Conservation (phyloP, 2,888 invertebrate species). For the Horisme vitalbata region DNA sequence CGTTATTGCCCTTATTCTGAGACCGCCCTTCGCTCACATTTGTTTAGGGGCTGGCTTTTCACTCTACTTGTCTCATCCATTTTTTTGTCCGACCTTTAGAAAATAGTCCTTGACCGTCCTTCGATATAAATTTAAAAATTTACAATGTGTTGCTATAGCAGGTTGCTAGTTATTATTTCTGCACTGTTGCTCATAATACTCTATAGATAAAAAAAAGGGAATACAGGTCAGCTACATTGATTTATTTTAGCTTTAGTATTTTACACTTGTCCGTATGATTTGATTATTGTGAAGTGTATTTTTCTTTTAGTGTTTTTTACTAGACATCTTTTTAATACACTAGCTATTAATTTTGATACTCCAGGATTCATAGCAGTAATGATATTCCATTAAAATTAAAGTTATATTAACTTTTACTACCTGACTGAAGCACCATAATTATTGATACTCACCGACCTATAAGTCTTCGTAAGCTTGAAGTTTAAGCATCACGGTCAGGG, state of each 20-base stretch:
- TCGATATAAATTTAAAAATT: too few relatives aligned
- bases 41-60: slow-evolving; percentile 39
- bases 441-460: slow-evolving; percentile 3
- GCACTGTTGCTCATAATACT: too few relatives aligned
- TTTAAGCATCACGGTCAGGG: slow-evolving; percentile 62
- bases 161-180: slow-evolving; percentile 22
- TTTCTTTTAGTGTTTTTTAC: not conserved
- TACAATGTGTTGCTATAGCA: slow-evolving; percentile 19
- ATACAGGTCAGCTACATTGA: too few relatives aligned
- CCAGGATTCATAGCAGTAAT: not conserved
- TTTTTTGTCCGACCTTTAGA: slow-evolving; percentile 33
- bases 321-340: too few relatives aligned
- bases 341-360: not conserved
- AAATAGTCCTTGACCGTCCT: slow-evolving; percentile 38
- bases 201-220: too few relatives aligned
- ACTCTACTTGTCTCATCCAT: slow-evolving; percentile 10
- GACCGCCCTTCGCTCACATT: slow-evolving; percentile 37
- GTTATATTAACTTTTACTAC: slow-evolving; percentile 9
- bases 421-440: not conserved
- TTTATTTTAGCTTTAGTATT: too few relatives aligned
- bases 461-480: slow-evolving; percentile 28
- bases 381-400: not conserved
- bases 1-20: slow-evolving; percentile 51
- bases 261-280: too few relatives aligned
- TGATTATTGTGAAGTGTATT: too few relatives aligned